Conservation (phyloP, 2,888 invertebrate species). For the Caenorhabditis parvicauda region DNA sequence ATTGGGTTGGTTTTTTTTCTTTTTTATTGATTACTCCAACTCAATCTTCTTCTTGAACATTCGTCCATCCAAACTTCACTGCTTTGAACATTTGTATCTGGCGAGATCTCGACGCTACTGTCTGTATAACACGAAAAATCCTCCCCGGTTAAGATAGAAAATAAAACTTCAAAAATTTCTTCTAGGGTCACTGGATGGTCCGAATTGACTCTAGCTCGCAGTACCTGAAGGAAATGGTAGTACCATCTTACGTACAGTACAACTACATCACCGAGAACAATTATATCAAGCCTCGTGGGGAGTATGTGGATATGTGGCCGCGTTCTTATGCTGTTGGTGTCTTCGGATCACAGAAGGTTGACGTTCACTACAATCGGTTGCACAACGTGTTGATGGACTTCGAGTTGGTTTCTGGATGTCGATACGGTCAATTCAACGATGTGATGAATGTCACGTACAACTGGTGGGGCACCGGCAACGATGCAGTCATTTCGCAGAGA, state of each 20-base stretch:
- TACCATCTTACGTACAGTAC: conserved; percentile 52
- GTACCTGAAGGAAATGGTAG: conserved; percentile 26
- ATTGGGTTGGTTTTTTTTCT: conserved; percentile 40
- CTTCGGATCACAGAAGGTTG: conserved; percentile 83
- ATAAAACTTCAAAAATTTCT: conserved; percentile 3
- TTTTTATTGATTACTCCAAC: too few species aligned
- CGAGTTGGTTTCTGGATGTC: conserved; percentile 78
- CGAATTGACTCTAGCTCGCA: conserved; percentile 50
- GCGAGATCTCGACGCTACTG: too few species aligned
- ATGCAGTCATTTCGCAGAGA: conserved; percentile 73
- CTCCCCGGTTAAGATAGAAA: background rate
- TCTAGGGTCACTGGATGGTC: conserved; percentile 58
- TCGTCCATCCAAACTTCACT: too few species aligned
- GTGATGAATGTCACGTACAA: conserved; percentile 84
- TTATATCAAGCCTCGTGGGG: conserved; percentile 39
- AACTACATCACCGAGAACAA: conserved; percentile 57
- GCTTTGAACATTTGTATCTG: too few species aligned
- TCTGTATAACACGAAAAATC: background rate
- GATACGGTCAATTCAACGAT: conserved; percentile 63
- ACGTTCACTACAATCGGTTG: conserved; percentile 83
- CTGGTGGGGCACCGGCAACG: conserved; percentile 86
- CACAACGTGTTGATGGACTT: conserved; percentile 77
- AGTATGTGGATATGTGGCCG: conserved; percentile 63
- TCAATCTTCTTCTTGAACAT: too few species aligned
- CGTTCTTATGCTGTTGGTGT: conserved; percentile 85